Evolutionary conservation across 2,888 invertebrate species (phyloP).

Genomic region (Neria commutata): DNA sequence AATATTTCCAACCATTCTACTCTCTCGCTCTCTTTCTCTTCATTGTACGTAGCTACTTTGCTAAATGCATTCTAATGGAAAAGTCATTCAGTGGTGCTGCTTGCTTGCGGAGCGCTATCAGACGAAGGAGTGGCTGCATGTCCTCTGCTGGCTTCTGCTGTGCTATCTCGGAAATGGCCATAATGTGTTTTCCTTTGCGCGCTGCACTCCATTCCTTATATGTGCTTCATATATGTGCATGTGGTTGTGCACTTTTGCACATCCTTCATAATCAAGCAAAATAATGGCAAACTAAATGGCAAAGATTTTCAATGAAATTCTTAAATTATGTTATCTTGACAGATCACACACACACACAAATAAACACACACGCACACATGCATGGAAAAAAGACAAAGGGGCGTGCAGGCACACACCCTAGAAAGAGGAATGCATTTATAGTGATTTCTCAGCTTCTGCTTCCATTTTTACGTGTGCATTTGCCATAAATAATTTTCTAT

Average conservation of each 20-base stretch:
- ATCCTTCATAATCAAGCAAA: constrained; percentile 7
- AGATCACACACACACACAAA: background rate
- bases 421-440: background rate
- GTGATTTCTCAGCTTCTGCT: background rate
- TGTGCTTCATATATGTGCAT: no score
- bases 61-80: no score
- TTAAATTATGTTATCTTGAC: background rate
- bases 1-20: no score
- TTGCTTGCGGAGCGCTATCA: background rate
- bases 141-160: background rate
- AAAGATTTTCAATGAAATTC: constrained; percentile 4
- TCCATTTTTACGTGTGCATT: background rate
- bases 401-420: background rate
- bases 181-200: no score
- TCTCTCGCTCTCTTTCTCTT: no score
- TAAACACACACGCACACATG: background rate
- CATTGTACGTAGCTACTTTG: no score
- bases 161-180: background rate
- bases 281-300: background rate
- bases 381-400: constrained; percentile 1
- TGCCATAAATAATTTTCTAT: background rate
- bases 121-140: background rate
- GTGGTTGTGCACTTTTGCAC: background rate
- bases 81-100: no score
- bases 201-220: no score